Conservation (phyloP, 1,140 invertebrate genomes). For the Scaptomyza graminum region DNA sequence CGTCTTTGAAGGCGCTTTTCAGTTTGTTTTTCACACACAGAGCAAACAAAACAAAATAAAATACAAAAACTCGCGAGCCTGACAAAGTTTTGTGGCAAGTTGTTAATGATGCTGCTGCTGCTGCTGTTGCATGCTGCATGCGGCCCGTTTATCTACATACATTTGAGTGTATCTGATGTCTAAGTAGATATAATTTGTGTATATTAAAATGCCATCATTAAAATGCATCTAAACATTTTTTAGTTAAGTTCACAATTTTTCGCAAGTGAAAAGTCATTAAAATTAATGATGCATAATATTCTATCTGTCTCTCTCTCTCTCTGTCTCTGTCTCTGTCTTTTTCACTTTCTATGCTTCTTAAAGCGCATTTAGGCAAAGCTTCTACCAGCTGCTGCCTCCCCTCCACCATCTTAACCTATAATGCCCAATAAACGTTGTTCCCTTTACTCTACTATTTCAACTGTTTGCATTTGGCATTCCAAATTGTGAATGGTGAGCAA, state of each 20-base stretch:
- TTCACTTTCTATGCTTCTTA: too few species aligned
- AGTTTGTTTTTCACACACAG: background rate
- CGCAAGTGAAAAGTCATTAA: constrained; percentile 68
- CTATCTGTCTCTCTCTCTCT: too few species aligned
- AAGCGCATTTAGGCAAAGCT: background rate
- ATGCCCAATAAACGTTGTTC: constrained; percentile 19
- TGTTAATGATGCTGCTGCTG: constrained; percentile 37
- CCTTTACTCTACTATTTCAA: background rate
- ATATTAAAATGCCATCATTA: constrained; percentile 43
- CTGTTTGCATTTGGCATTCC: constrained; percentile 7
- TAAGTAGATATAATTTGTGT: constrained; percentile 13
- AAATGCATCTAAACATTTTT: constrained; percentile 33
- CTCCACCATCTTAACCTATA: background rate
- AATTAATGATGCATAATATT: constrained; percentile 71
- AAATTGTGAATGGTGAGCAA: constrained; percentile 9
- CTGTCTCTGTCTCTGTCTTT: too few species aligned
- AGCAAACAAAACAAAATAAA: background rate
- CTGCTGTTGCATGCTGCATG: background rate
- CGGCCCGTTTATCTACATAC: too few species aligned
- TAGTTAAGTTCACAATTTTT: constrained; percentile 23
- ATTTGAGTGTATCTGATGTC: background rate
- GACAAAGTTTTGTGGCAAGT: constrained; percentile 18
- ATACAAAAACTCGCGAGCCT: background rate
- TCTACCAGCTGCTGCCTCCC: background rate
- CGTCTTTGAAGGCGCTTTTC: background rate